Conservation (phyloP, 2,113 vertebrate genomes). For the Charadrius vociferus region DNA sequence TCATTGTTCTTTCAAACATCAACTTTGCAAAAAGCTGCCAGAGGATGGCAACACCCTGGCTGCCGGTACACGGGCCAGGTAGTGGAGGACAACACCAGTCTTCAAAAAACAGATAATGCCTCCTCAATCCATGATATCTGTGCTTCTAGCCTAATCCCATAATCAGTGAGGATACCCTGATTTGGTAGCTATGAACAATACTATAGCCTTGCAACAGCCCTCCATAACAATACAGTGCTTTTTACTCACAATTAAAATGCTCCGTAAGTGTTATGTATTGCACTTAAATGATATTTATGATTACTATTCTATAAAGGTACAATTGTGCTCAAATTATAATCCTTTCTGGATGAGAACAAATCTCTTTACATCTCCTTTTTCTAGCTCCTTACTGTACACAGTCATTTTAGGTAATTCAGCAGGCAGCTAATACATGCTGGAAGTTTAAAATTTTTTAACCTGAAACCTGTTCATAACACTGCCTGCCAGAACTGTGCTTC, state of each 20-base stretch:
- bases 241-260: neutral
- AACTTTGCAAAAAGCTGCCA: neutral
- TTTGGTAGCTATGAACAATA: neutral
- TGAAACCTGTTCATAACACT: neutral
- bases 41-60: neutral
- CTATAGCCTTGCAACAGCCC: neutral
- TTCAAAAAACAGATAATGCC: neutral
- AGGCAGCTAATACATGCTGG: neutral
- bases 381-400: neutral
- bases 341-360: neutral
- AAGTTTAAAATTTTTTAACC: neutral
- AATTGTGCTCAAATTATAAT: neutral
- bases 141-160: slow-evolving; percentile 7
- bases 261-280: neutral
- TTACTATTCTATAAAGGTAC: neutral
- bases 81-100: neutral
- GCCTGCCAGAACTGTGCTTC: neutral
- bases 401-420: neutral
- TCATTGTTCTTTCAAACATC: neutral
- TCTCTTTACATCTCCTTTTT: neutral
- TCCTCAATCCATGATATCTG: neutral
- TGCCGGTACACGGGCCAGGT: neutral
- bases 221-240: neutral
- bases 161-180: neutral
- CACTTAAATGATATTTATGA: neutral